A percentile compares a stretch with the other conserved stretches of the same genome.
phyloP scores from a whole-genome alignment of 2,797 vertebrate genomes.

The Gastrophryne carolinensis region DNA sequence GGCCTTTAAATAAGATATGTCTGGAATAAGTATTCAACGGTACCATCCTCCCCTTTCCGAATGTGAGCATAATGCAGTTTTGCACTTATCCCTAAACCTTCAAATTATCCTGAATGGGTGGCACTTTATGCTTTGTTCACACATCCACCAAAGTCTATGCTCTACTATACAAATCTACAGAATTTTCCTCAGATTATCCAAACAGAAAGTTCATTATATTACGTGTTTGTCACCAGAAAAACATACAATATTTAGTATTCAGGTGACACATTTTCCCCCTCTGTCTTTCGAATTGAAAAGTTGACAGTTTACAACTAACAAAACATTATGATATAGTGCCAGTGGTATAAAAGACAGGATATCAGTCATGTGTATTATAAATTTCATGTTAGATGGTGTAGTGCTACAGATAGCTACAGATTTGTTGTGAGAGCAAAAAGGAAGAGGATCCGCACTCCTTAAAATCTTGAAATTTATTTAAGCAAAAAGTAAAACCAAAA shows the following conservation, averaged over 20 bases:
- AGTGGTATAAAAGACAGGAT: conserved; percentile 24
- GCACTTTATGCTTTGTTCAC: background rate
- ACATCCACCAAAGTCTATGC: conserved; percentile 20
- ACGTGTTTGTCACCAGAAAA: conserved; percentile 24
- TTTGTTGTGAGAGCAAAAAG: too few species aligned
- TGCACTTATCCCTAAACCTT: too few species aligned
- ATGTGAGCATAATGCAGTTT: too few species aligned
- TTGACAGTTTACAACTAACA: conserved; percentile 22
- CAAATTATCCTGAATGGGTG: conserved; percentile 5
- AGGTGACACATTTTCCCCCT: background rate
- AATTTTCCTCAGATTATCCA: background rate
- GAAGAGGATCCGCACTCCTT: too few species aligned
- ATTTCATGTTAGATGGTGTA: background rate
- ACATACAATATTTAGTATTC: background rate
- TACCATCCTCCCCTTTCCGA: too few species aligned
- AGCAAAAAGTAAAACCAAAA: too few species aligned
- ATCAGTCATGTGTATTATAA: background rate
- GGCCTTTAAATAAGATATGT: too few species aligned
- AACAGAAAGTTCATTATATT: conserved; percentile 16
- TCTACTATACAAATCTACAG: too few species aligned
- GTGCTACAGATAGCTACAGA: too few species aligned
- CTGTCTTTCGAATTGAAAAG: background rate
- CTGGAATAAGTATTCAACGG: too few species aligned
- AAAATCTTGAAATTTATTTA: too few species aligned
- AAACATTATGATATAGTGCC: conserved; percentile 26